phyloP scores from a whole-genome alignment of 2,888 invertebrate genomes.

The Prosapia bicincta region DNA sequence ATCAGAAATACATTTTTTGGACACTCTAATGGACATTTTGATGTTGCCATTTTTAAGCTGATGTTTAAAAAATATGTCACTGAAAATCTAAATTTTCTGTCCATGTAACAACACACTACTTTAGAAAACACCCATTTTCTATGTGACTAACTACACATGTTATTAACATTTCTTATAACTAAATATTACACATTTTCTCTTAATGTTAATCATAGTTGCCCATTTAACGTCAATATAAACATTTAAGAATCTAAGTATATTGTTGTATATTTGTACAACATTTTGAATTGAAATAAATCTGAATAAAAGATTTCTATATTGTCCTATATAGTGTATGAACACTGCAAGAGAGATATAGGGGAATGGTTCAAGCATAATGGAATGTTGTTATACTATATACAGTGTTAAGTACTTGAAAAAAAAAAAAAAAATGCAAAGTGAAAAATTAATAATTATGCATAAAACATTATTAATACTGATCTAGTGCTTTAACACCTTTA shows the following conservation, averaged over 20 bases:
- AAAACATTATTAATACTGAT: background rate
- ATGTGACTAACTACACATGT: background rate
- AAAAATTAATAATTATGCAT: background rate
- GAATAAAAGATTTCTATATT: background rate
- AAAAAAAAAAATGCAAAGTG: too few species aligned
- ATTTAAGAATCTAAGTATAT: background rate
- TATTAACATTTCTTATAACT: background rate
- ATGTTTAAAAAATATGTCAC: constrained; percentile 22
- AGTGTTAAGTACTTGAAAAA: background rate
- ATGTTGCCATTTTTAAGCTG: constrained; percentile 16
- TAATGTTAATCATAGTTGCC: background rate
- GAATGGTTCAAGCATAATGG: background rate
- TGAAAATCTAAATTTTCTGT: background rate
- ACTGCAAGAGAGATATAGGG: background rate
- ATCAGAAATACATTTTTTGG: constrained; percentile 39
- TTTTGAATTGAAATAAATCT: background rate
- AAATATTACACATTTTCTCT: background rate
- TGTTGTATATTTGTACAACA: background rate
- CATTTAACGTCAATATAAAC: background rate
- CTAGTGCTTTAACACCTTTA: background rate
- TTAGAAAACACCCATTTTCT: background rate
- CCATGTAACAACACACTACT: background rate
- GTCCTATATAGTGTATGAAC: background rate
- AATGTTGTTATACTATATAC: background rate
- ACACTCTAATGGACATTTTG: constrained; percentile 39